Percentiles rank a stretch among this genome's conserved stretches.
phyloP scores from a whole-genome alignment of 2,888 invertebrate species.

The Nebria salina region DNA sequence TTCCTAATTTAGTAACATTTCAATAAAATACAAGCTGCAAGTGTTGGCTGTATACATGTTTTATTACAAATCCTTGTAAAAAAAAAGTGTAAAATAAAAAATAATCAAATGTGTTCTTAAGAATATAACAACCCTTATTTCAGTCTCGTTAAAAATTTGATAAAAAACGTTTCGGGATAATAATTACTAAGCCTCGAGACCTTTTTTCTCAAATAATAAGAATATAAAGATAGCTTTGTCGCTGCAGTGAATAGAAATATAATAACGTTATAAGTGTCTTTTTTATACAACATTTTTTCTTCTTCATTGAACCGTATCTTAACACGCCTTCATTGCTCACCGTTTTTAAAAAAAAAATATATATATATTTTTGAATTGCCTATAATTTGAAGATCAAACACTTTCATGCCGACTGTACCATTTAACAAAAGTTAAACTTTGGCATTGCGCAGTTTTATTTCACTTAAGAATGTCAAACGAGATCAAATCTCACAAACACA shows the following conservation, averaged over 20 bases:
- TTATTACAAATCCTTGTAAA: neutral
- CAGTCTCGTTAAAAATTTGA: constrained; percentile 4
- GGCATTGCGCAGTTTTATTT: neutral
- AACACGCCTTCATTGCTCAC: no score
- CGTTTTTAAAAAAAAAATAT: no score
- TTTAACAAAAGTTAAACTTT: neutral
- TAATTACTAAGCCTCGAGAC: constrained; percentile 29
- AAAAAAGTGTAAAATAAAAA: neutral
- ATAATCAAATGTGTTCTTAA: neutral
- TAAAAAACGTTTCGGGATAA: constrained; percentile 30
- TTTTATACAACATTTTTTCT: neutral
- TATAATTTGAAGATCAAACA: neutral
- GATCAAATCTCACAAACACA: neutral
- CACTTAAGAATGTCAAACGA: neutral
- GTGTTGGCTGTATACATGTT: no score
- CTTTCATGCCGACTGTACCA: neutral
- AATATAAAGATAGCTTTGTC: neutral
- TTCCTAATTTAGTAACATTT: no score
- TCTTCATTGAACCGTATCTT: neutral
- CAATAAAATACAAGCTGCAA: no score
- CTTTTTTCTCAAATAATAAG: constrained; percentile 16
- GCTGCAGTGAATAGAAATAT: neutral
- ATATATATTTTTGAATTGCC: neutral
- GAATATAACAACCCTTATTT: constrained; percentile 13
- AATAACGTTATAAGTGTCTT: neutral